These are phyloP conservation scores for Chrysomela aeneicollis DNA, from an alignment of 2,888 invertebrate genomes.

Conservation along the genomic window DNA sequence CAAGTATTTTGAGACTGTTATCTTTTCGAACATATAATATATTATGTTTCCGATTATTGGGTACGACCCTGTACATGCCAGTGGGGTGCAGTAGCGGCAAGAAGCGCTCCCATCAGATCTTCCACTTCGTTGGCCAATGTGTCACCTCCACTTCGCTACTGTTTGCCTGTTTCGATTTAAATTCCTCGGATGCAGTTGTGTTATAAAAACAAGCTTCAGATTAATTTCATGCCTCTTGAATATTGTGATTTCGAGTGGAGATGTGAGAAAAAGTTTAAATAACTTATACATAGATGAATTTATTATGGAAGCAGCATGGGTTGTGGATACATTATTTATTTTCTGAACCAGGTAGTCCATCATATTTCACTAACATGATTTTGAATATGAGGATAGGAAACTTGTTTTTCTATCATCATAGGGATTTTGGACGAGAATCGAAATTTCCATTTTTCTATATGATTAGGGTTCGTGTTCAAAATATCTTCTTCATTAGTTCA, in stretches of 20 bases:
- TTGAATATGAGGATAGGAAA: too few relatives aligned
- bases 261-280: slow-evolving; percentile 27
- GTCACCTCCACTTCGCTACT: slow-evolving; percentile 59
- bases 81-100: slow-evolving; percentile 49
- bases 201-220: slow-evolving; percentile 47
- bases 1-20: too few relatives aligned
- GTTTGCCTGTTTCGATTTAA: slow-evolving; percentile 57
- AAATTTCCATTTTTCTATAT: too few relatives aligned
- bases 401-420: too few relatives aligned
- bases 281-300: slow-evolving; percentile 6
- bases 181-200: slow-evolving; percentile 57
- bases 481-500: too few relatives aligned
- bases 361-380: too few relatives aligned
- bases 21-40: too few relatives aligned
- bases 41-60: background rate
- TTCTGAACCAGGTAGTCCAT: too few relatives aligned
- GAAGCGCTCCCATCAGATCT: slow-evolving; percentile 54
- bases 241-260: slow-evolving; percentile 41
- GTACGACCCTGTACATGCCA: slow-evolving; percentile 46
- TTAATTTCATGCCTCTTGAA: slow-evolving; percentile 41
- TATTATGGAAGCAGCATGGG: background rate
- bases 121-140: slow-evolving; percentile 56
- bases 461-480: too few relatives aligned
- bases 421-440: too few relatives aligned
- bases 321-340: too few relatives aligned